Evolutionary conservation across 2,797 vertebrate species (phyloP).

Genomic region (Toxotes lorentzi): DNA sequence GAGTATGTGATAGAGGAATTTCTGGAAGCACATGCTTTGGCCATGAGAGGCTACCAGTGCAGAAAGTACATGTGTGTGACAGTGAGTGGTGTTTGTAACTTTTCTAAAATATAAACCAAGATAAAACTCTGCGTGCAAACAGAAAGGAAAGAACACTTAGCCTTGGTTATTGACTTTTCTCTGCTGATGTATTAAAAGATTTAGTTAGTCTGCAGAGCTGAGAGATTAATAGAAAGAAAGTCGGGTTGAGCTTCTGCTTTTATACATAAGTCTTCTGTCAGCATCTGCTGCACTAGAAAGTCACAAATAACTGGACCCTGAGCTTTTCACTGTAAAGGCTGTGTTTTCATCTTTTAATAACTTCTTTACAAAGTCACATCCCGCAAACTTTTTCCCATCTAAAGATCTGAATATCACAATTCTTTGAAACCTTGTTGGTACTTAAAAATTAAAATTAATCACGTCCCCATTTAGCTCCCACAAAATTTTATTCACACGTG

Average conservation of each 20-base stretch:
- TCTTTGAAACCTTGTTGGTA: neutral
- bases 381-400: slow-evolving; percentile 3
- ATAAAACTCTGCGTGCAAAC: slow-evolving; percentile 8
- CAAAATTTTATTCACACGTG: slow-evolving; percentile 11
- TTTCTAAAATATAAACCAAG: neutral
- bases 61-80: neutral
- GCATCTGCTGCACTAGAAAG: neutral
- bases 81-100: neutral
- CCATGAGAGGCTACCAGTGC: slow-evolving; percentile 16
- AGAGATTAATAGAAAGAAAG: slow-evolving; percentile 11
- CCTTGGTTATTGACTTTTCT: slow-evolving; percentile 25
- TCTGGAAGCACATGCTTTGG: neutral
- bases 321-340: neutral
- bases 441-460: neutral
- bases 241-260: slow-evolving; percentile 3
- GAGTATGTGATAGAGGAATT: neutral
- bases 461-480: slow-evolving; percentile 3
- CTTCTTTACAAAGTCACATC: neutral
- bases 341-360: slow-evolving; percentile 4
- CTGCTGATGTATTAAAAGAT: slow-evolving; percentile 20
- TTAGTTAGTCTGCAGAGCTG: slow-evolving; percentile 11
- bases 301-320: neutral
- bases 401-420: neutral
- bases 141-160: slow-evolving; percentile 10
- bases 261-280: neutral